phyloP scores from a whole-genome alignment of 2,888 invertebrate genomes.

The Empis stercorea region DNA sequence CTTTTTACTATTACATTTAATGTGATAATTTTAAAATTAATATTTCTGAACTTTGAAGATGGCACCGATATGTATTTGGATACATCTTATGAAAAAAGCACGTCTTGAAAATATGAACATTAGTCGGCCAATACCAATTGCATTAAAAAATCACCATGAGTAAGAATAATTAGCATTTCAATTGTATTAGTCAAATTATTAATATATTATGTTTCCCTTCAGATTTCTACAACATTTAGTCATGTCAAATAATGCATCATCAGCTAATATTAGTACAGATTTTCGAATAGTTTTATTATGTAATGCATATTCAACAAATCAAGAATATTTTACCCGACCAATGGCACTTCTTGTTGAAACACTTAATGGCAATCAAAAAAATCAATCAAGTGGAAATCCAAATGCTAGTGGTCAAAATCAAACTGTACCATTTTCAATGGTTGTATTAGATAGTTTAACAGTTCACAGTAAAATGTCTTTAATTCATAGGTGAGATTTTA shows the following conservation, averaged over 20 bases:
- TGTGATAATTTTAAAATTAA: too few species aligned
- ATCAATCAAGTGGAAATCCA: constrained; percentile 37
- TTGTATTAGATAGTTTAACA: constrained; percentile 78
- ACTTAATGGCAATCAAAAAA: constrained; percentile 57
- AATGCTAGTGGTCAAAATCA: constrained; percentile 46
- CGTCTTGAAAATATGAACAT: constrained; percentile 73
- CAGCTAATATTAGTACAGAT: constrained; percentile 73
- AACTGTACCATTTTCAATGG: constrained; percentile 82
- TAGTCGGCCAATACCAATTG: constrained; percentile 62
- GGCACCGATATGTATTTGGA: constrained; percentile 95
- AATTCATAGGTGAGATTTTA: constrained; percentile 51
- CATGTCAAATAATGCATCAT: constrained; percentile 56
- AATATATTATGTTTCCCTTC: constrained; percentile 18
- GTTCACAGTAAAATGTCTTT: constrained; percentile 92
- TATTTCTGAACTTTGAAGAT: constrained; percentile 45
- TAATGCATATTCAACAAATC: constrained; percentile 88
- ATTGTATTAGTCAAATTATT: neutral
- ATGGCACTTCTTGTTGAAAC: constrained; percentile 87
- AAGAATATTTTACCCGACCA: constrained; percentile 79
- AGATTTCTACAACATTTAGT: constrained; percentile 79
- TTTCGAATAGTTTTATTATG: constrained; percentile 84
- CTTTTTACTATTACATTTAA: too few species aligned
- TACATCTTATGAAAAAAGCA: constrained; percentile 87
- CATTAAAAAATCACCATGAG: constrained; percentile 73
- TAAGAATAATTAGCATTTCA: constrained; percentile 33